These are phyloP conservation scores for Polypterus senegalus DNA, from an alignment of 2,113 vertebrate species.

Conservation along the genomic window DNA sequence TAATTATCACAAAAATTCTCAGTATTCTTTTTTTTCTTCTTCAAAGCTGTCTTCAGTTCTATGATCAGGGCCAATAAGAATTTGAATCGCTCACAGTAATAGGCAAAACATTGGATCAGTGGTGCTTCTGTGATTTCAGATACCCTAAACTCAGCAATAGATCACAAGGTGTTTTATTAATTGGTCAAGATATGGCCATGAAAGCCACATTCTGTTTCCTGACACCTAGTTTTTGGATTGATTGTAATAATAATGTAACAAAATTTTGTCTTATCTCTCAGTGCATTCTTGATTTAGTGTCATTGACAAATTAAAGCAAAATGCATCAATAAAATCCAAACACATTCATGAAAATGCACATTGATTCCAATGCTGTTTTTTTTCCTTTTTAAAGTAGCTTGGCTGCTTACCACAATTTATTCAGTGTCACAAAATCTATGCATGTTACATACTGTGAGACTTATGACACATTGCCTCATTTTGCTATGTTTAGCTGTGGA, in stretches of 20 bases:
- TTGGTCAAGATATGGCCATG: neutral
- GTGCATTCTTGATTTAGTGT: too few species aligned
- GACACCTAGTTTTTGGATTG: too few species aligned
- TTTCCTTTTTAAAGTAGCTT: neutral
- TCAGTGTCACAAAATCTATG: constrained; percentile 6
- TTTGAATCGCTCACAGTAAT: constrained; percentile 36
- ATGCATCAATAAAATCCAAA: too few species aligned
- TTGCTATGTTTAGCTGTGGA: constrained; percentile 24
- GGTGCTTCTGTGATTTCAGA: constrained; percentile 26
- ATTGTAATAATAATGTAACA: too few species aligned
- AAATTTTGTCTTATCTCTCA: too few species aligned
- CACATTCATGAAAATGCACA: too few species aligned
- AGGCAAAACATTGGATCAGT: constrained; percentile 21
- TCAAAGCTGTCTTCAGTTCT: constrained; percentile 39
- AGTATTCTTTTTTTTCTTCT: constrained; percentile 37
- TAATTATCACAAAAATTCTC: constrained; percentile 35
- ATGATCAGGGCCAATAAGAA: constrained; percentile 51
- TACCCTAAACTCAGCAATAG: constrained; percentile 12
- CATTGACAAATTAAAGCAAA: too few species aligned
- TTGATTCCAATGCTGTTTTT: too few species aligned
- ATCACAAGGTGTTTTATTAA: constrained; percentile 26
- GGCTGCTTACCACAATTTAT: constrained; percentile 10
- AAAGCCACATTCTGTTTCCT: too few species aligned
- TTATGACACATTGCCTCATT: constrained; percentile 19
- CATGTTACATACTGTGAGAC: constrained; percentile 18